phyloP scores from a whole-genome alignment of 2,888 invertebrate species.

The Rhyacophila evoluta region DNA sequence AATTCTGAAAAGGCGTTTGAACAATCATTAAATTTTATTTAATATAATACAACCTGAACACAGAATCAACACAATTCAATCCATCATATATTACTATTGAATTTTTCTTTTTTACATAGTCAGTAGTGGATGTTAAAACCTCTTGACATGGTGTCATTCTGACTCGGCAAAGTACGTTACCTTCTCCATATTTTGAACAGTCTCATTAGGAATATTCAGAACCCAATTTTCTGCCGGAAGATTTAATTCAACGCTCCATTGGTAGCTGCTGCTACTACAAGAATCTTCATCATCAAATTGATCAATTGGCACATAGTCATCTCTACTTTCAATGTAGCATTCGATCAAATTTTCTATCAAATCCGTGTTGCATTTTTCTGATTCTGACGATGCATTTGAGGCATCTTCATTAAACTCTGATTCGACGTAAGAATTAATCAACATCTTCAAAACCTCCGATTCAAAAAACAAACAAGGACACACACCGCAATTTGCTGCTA shows the following conservation, averaged over 20 bases:
- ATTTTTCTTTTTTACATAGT: too few relatives aligned
- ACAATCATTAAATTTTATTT: too few relatives aligned
- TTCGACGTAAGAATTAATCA: background rate
- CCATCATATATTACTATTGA: too few relatives aligned
- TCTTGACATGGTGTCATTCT: too few relatives aligned
- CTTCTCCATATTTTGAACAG: background rate
- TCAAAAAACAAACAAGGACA: slow-evolving; percentile 37
- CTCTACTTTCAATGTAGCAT: background rate
- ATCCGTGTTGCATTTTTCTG: background rate
- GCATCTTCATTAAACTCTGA: background rate
- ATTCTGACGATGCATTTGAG: background rate
- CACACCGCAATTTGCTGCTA: background rate
- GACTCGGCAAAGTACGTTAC: background rate
- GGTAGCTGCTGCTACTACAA: slow-evolving; percentile 60
- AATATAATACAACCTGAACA: too few relatives aligned
- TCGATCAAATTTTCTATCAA: slow-evolving; percentile 20
- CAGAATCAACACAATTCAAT: too few relatives aligned
- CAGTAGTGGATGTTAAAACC: too few relatives aligned
- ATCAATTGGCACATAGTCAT: background rate
- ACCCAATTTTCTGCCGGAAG: slow-evolving; percentile 59
- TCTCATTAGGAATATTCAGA: background rate
- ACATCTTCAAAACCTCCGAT: slow-evolving; percentile 26
- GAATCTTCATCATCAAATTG: background rate
- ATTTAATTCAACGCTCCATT: slow-evolving; percentile 66
- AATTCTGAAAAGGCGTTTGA: too few relatives aligned